Conservation (phyloP, 1,140 invertebrate species). For the Philotrypesis tridentata region DNA sequence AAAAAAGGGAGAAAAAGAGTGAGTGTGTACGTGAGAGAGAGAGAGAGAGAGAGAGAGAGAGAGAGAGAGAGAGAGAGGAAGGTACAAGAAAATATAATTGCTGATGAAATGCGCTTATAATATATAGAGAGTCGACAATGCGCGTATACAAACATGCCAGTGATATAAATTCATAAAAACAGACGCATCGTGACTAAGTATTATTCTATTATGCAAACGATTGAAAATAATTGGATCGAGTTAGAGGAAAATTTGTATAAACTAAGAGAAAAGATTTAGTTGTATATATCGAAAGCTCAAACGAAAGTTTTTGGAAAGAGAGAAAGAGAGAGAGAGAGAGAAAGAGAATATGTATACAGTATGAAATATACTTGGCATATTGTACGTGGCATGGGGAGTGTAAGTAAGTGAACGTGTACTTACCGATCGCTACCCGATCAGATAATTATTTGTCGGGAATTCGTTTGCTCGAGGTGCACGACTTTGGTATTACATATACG, state of each 20-base stretch:
- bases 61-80: neutral
- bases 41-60: too few relatives aligned
- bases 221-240: neutral
- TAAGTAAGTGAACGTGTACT: conserved; percentile 50
- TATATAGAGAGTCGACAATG: neutral
- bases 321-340: neutral
- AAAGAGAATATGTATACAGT: neutral
- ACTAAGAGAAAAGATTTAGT: neutral
- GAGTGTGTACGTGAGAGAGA: too few relatives aligned
- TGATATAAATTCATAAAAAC: conserved; percentile 12
- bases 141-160: conserved; percentile 42
- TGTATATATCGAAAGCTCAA: neutral
- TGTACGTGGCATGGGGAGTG: conserved; percentile 24
- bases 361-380: neutral
- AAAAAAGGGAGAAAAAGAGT: too few relatives aligned
- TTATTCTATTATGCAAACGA: neutral
- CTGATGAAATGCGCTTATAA: neutral
- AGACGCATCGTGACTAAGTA: neutral
- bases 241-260: neutral
- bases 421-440: conserved; percentile 48
- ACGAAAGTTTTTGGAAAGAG: conserved; percentile 1
- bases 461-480: neutral
- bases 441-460: conserved; percentile 32
- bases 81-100: neutral
- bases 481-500: neutral